phyloP scores from a whole-genome alignment of 2,888 invertebrate genomes.

The Agrotis puta region DNA sequence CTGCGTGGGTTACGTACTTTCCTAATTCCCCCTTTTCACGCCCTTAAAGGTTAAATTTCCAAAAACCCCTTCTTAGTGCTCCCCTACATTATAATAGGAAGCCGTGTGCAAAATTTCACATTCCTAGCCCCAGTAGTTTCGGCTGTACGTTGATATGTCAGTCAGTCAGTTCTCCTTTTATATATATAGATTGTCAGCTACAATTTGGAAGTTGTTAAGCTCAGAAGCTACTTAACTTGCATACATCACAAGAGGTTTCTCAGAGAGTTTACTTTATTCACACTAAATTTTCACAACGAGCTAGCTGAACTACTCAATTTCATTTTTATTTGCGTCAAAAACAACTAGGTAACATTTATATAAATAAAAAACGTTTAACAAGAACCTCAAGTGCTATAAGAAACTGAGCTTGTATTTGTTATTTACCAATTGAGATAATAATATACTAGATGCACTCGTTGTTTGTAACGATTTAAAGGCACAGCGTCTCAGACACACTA shows the following conservation, averaged over 20 bases:
- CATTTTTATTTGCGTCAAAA: not conserved
- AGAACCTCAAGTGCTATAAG: constrained; percentile 8
- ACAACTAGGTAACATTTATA: not conserved
- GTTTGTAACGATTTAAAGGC: constrained; percentile 46
- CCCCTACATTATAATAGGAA: too few species aligned
- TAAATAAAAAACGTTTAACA: not conserved
- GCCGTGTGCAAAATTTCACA: too few species aligned
- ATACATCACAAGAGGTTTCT: too few species aligned
- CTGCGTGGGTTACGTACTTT: too few species aligned
- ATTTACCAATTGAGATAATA: constrained; percentile 47
- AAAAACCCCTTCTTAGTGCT: too few species aligned
- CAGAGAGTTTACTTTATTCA: too few species aligned
- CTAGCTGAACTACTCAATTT: not conserved
- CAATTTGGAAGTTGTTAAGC: not conserved
- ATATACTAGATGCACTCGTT: constrained; percentile 33
- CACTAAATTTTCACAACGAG: not conserved
- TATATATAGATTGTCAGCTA: constrained; percentile 11
- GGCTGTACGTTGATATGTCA: too few species aligned
- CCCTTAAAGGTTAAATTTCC: too few species aligned
- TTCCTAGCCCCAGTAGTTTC: too few species aligned
- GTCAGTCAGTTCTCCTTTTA: too few species aligned
- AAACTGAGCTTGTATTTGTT: constrained; percentile 41
- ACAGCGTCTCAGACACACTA: constrained; percentile 33
- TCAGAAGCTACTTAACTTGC: not conserved
- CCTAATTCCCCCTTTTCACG: too few species aligned